Evolutionary conservation across 2,113 vertebrate species (phyloP), one percentile per base, ranked within the genome.

Genomic region (Boulengeromyrus knoepffleri): DNA sequence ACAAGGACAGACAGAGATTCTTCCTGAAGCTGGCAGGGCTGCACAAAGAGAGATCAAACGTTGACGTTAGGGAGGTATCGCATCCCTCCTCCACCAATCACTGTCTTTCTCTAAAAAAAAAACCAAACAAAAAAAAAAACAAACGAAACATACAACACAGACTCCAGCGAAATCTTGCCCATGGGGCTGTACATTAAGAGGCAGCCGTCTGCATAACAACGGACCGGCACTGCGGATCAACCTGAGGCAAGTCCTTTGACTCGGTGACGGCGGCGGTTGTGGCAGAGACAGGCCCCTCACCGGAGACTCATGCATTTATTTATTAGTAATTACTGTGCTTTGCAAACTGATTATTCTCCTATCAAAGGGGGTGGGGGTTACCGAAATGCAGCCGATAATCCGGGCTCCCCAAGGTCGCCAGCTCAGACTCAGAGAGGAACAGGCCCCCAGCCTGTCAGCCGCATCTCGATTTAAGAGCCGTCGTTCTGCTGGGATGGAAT

Each of bases 121-220:
- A 77, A 17, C 15, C 5, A n/a, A 62, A 8, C 27, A n/a, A n/a
- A 66, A 1, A 66, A 13, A 62, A 46, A 74, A 84, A 5, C 1
- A 53, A 53, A 53, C 0, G 5, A 53, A 53, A 49, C 53, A 74
- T 62, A 7, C 17, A 31, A 13, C 85, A 62, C 12, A 62, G 42
- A 42, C 19, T 80, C 36, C 50, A 5, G 27, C 47, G 17, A 77
- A 53, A 80, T 52, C 39, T 58, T 42, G 66, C 87, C 46, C 52
- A 90, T 39, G 70, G 45, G 88, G 49, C 53, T 89, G 70, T 83
- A 86, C 94, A 93, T 92, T 93, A 53, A 92, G 93, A 93, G 93
- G 92, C 93, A 93, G 92, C 70, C 91, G 95, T 94, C 94, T 94
- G 92, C 93, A 94, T 94, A 92, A 95, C 93, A 94, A 94, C 94